Conservation (phyloP, 2,797 vertebrate species). For the Clarias pachynema region DNA sequence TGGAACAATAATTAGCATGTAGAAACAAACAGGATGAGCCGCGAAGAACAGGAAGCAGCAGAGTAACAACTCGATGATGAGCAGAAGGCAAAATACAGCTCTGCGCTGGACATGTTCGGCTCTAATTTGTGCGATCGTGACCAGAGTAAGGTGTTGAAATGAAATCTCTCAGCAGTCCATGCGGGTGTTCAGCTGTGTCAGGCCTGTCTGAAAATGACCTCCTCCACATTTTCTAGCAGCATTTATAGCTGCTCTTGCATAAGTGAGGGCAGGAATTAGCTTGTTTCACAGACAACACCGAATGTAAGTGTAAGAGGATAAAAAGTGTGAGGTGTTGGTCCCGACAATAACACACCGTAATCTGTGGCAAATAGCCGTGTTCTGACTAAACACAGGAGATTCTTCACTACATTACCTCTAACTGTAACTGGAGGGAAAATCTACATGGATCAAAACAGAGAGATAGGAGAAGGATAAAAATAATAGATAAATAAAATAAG, state of each 20-base stretch:
- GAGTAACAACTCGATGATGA: neutral
- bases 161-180: neutral
- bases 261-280: neutral
- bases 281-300: neutral
- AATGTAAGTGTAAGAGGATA: neutral
- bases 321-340: neutral
- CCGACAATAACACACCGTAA: neutral
- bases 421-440: no score
- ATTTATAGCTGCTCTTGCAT: conserved; percentile 10
- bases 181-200: neutral
- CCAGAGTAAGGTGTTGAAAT: neutral
- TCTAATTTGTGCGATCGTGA: conserved; percentile 17
- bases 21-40: no score
- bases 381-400: neutral
- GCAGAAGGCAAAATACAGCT: neutral
- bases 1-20: no score
- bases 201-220: neutral
- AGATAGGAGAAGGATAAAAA: no score
- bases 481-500: no score
- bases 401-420: neutral
- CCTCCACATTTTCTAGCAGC: neutral
- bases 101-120: neutral
- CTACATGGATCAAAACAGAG: no score
- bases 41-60: no score
- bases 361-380: neutral